Base-by-base conservation (phyloP, 2,888 invertebrate species). In the Artemia sinica region DNA sequence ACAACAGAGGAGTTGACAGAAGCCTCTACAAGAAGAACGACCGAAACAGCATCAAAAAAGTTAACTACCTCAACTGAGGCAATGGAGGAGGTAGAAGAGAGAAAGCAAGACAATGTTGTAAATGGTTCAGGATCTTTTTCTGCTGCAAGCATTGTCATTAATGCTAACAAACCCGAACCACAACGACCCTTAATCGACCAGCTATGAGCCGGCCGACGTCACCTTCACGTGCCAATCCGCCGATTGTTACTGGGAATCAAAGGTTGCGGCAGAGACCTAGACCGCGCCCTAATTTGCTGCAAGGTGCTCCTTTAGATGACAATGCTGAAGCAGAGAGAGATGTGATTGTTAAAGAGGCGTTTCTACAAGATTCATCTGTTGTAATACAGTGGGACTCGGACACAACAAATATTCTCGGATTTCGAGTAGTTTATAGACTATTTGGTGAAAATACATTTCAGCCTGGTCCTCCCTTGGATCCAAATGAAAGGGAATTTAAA, bases 351-450 rank as follows among this genome's bases (percentile, higher is more conserved):
- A 88, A 89, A 77, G 89, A 88, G 75, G 91, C 91, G 11, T 87
- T 88, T 76, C 81, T 88, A 72, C 88, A 89, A 78, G 91, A 75
- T 66, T 75, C 75, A 70, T 75, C 91, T 0, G 89, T 93, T 28
- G 86, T 91, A 74, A 89, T 93, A 73, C 89, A 91, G 75, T 93
- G 92, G 92, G 90, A 90, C 75, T 90, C 90, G 1, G 87, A 90
- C 75, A 88, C 88, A 12, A 85, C 87, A 0, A 90, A 89, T 76
- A 88, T 89, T 74, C 82, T 91, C n/a, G 91, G 91, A 68, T 92
- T 91, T 77, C 83, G 90, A 71, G 91, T 92, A 12, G 88, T 91
- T 41, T 92, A 92, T 77, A 81, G 92, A 69, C 80, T 92, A 65
- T 93, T 93, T 75, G 93, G 92, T 7, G 91, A 91, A 75, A 87